phyloP scores from a whole-genome alignment of 30 jellyfish, hydroid and myxozoan species.

The Cassiopea andromeda region DNA sequence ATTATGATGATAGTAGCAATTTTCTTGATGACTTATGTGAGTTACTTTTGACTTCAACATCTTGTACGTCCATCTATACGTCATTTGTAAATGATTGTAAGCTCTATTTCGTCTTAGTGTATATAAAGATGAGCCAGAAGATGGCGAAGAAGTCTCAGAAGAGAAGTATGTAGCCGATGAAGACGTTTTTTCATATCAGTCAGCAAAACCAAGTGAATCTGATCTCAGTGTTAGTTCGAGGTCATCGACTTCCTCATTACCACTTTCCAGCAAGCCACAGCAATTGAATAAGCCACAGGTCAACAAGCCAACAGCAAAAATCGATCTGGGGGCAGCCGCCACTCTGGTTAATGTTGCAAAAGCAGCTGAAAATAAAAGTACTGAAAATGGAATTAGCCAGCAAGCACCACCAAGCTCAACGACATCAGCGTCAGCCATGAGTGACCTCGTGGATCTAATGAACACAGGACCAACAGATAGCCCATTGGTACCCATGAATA shows the following conservation, averaged over 20 bases:
- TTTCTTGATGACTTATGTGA: too few species aligned
- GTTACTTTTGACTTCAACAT: too few species aligned
- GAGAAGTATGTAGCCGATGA: constrained; percentile 78
- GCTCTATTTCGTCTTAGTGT: constrained; percentile 24
- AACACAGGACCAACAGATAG: constrained; percentile 70
- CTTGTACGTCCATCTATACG: too few species aligned
- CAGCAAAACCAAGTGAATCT: constrained; percentile 42
- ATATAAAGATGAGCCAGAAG: constrained; percentile 94
- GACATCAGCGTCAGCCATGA: constrained; percentile 59
- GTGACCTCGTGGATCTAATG: constrained; percentile 82
- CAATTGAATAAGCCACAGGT: constrained; percentile 13
- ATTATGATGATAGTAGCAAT: too few species aligned
- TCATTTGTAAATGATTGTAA: background rate
- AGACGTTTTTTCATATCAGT: constrained; percentile 65
- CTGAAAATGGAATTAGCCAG: constrained; percentile 5
- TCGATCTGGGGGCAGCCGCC: constrained; percentile 95
- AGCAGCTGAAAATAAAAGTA: constrained; percentile 9
- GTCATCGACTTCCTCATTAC: background rate
- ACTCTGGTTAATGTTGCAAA: constrained; percentile 64
- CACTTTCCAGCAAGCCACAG: background rate
- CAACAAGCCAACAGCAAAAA: constrained; percentile 67
- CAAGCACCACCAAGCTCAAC: constrained; percentile 14
- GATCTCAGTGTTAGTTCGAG: constrained; percentile 11
- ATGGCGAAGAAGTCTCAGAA: constrained; percentile 85
- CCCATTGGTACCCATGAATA: constrained; percentile 67